Percentiles rank a stretch among this genome's conserved stretches.
These are phyloP conservation scores for Mnemiopsis leidyi DNA, from an alignment of 37 sponge, comb jelly and placozoan genomes.

Conservation along the genomic window DNA sequence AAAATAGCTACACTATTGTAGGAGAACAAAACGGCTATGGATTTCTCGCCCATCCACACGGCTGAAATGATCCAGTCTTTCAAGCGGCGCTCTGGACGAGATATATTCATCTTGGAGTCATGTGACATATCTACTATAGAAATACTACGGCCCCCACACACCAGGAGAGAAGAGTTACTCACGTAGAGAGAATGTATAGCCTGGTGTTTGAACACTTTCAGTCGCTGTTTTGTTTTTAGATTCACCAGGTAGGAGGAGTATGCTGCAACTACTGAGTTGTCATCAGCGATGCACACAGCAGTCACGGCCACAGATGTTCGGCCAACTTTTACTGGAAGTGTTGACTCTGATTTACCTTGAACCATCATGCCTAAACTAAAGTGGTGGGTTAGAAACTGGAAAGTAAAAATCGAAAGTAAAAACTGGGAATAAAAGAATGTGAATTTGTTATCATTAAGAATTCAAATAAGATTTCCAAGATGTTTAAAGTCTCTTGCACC, in stretches of 20 bases:
- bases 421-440: too few species aligned
- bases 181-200: background rate
- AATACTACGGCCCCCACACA: slow-evolving; percentile 34
- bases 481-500: too few species aligned
- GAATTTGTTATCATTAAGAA: too few species aligned
- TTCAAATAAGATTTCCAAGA: too few species aligned
- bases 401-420: too few species aligned
- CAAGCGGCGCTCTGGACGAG: background rate
- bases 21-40: slow-evolving; percentile 1
- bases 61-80: slow-evolving; percentile 25
- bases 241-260: background rate
- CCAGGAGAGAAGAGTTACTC: background rate
- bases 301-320: slow-evolving; percentile 5
- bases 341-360: background rate
- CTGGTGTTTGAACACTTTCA: slow-evolving; percentile 42
- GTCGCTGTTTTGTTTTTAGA: background rate
- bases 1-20: slow-evolving; percentile 22
- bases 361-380: background rate
- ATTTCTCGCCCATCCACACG: background rate
- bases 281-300: background rate
- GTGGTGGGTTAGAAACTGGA: background rate
- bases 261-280: background rate
- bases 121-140: background rate
- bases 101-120: background rate
- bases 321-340: background rate